A percentile compares a stretch with the other conserved stretches of the same genome.
phyloP scores from a whole-genome alignment of 2,113 vertebrate species.

The Meriones unguiculatus region DNA sequence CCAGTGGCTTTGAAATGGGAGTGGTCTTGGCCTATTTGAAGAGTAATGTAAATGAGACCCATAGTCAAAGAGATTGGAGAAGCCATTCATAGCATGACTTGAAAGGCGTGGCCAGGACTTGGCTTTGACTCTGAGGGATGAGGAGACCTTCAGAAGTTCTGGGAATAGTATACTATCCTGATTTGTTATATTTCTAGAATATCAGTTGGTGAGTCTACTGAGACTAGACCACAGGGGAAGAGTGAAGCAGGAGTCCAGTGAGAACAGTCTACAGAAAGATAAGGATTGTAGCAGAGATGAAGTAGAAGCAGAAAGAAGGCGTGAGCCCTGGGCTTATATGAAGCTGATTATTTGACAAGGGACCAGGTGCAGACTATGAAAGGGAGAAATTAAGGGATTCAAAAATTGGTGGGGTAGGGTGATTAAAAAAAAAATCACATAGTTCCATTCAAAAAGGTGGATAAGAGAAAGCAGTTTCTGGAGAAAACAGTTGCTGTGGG shows the following conservation, averaged over 20 bases:
- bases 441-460: background rate
- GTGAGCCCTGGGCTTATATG: background rate
- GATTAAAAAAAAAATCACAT: background rate
- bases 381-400: background rate
- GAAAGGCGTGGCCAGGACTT: background rate
- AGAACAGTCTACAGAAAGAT: background rate
- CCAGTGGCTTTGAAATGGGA: background rate
- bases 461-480: background rate
- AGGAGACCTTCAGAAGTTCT: background rate
- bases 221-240: background rate
- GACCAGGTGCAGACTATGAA: background rate
- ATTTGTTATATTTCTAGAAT: background rate
- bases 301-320: background rate
- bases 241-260: background rate
- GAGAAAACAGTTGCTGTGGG: background rate
- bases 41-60: background rate
- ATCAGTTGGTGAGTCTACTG: background rate
- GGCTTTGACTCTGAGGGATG: background rate
- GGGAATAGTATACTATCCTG: background rate
- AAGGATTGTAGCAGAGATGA: no score
- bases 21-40: background rate
- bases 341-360: background rate
- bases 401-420: background rate
- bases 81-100: background rate
- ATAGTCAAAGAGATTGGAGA: background rate